phyloP scores from a whole-genome alignment of 2,888 invertebrate species.

The Altica lythri region DNA sequence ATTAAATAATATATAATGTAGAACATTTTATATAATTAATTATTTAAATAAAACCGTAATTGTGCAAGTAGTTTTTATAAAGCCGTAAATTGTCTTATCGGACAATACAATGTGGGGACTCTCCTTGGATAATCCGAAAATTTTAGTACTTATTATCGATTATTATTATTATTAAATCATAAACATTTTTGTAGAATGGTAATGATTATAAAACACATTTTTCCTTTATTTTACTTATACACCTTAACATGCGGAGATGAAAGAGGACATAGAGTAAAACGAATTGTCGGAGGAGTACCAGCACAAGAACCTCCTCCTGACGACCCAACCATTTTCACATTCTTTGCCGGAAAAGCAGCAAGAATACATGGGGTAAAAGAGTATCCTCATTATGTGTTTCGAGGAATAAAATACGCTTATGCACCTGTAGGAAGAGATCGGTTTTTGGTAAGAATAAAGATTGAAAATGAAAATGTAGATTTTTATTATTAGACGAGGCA shows the following conservation, averaged over 20 bases:
- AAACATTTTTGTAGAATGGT: neutral
- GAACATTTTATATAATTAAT: no score
- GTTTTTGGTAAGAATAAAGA: conserved; percentile 64
- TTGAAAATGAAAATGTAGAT: no score
- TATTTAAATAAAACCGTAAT: no score
- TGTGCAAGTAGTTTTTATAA: no score
- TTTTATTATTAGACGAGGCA: no score
- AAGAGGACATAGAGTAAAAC: conserved; percentile 44
- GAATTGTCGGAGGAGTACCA: conserved; percentile 71
- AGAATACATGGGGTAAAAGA: conserved; percentile 69
- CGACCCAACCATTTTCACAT: conserved; percentile 72
- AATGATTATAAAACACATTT: conserved; percentile 4
- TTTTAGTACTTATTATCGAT: neutral
- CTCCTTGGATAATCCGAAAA: neutral
- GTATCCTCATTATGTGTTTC: conserved; percentile 68
- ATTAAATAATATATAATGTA: no score
- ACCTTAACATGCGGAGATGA: conserved; percentile 15
- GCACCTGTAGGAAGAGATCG: conserved; percentile 64
- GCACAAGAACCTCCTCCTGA: conserved; percentile 71
- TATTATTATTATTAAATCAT: neutral
- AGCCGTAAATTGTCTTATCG: no score
- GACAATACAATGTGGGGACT: no score
- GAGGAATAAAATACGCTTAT: conserved; percentile 72
- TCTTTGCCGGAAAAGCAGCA: conserved; percentile 66
- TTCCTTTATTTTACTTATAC: neutral